Evolutionary conservation across 2,888 invertebrate genomes (phyloP), one percentile per base, ranked within the genome.

Genomic region (Blomia tropicalis): DNA sequence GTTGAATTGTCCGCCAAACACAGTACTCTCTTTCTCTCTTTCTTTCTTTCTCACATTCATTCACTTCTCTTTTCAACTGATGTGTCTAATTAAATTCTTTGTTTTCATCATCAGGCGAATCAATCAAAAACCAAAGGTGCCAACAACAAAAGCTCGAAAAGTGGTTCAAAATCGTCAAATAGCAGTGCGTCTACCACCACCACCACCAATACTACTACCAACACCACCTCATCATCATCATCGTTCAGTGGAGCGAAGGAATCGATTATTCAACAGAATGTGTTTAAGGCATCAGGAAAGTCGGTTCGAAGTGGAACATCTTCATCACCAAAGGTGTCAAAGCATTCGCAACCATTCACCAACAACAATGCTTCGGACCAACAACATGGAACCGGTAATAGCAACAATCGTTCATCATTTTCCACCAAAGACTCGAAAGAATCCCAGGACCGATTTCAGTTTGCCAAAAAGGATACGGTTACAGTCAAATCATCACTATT

Each of bases 41-140:
- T 11, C 36, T 43, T 31, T 44, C 25, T 59, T 14, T 59, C 30
- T 59, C 19, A n/a, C 59, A 11, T n/a, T 59, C 59, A 5, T 47
- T 31, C 30, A 2, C 25, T 14, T n/a, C 7, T 47, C 11, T 14
- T 5, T 47, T 19, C 19, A 19, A 47, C 25, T 11, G 5, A 14
- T 53, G 25, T 53, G 22, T 27, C 14, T 22, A 22, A 14, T 53
- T 19, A 22, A 23, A 25, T 53, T 53, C 27, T 23, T 27, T 1
- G 5, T 11, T 14, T 25, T 25, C 22, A n/a, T n/a, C n/a, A n/a
- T 47, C 51, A 47, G 51, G 51, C 7, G 7, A 47, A 22, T 25
- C 51, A 47, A n/a, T 22, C 51, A 7, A 47, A 47, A 19, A 11
- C 23, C 7, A 47, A 47, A 19, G 22, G 51, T 47, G 51, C 51